These are phyloP conservation scores for Dreissena rostriformis DNA, from an alignment of 1,140 invertebrate genomes.

Conservation along the genomic window DNA sequence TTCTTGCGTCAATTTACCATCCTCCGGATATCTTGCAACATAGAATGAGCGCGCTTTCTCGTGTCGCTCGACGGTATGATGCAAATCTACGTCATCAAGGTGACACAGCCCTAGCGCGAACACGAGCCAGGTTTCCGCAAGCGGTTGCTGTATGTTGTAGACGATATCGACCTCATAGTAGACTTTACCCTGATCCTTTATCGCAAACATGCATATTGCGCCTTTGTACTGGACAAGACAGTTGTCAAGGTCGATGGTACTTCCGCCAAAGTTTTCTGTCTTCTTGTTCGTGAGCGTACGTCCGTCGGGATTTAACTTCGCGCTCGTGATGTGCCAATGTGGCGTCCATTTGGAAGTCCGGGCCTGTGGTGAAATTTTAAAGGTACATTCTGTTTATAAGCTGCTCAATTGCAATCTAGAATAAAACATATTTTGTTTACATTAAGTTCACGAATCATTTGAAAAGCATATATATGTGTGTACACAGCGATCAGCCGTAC, in stretches of 20 bases:
- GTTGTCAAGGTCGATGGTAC: conserved; percentile 45
- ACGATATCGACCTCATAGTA: conserved; percentile 65
- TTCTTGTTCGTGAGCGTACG: conserved; percentile 60
- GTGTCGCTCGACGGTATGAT: conserved; percentile 67
- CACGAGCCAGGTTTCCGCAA: conserved; percentile 68
- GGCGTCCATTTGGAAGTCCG: conserved; percentile 47
- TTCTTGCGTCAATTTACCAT: conserved; percentile 65
- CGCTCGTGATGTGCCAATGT: conserved; percentile 58
- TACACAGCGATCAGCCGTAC: no score
- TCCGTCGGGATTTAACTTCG: conserved; percentile 59
- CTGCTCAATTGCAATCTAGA: no score
- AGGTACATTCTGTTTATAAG: no score
- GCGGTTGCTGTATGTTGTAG: conserved; percentile 64
- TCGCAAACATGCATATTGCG: conserved; percentile 56
- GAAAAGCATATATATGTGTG: no score
- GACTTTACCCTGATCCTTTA: conserved; percentile 62
- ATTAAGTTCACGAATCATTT: no score
- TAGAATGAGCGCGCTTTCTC: conserved; percentile 67
- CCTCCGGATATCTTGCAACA: conserved; percentile 66
- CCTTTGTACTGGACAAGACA: conserved; percentile 66
- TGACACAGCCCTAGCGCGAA: conserved; percentile 65
- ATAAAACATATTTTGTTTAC: no score
- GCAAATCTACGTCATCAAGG: conserved; percentile 63
- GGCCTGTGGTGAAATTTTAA: conserved; percentile 33
- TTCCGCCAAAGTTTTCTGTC: conserved; percentile 53